These are phyloP conservation scores for Alethe castanea DNA, from an alignment of 2,113 vertebrate genomes.

Conservation along the genomic window DNA sequence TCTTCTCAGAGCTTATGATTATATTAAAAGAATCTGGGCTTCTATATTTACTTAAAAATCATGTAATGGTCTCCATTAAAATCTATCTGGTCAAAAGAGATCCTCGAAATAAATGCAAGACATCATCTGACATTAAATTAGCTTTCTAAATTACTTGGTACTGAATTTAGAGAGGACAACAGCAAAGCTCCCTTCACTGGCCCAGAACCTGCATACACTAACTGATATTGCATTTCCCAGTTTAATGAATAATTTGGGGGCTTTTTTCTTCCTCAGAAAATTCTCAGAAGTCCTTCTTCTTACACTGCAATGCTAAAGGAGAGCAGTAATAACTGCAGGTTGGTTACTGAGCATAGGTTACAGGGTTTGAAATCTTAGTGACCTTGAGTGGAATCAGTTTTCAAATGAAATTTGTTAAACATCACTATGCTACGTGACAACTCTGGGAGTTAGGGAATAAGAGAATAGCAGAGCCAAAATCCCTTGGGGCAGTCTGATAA, in stretches of 20 bases:
- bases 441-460: constrained; percentile 4
- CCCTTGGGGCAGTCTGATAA: constrained; percentile 40
- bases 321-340: background rate
- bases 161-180: background rate
- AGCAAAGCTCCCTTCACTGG: background rate
- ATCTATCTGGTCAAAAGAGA: background rate
- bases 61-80: background rate
- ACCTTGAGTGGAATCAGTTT: constrained; percentile 52
- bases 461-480: constrained; percentile 24
- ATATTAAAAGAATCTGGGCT: background rate
- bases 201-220: background rate
- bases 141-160: background rate
- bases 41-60: background rate
- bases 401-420: constrained; percentile 56
- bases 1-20: background rate
- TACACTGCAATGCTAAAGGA: background rate
- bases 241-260: background rate
- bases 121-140: background rate
- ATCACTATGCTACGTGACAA: constrained; percentile 28
- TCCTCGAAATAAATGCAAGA: background rate
- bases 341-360: background rate
- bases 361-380: background rate
- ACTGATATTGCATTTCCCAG: background rate
- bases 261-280: background rate
- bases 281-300: background rate